These are phyloP conservation scores for Noctuana brunneofusca DNA, from an alignment of 2,888 invertebrate species.

Conservation along the genomic window DNA sequence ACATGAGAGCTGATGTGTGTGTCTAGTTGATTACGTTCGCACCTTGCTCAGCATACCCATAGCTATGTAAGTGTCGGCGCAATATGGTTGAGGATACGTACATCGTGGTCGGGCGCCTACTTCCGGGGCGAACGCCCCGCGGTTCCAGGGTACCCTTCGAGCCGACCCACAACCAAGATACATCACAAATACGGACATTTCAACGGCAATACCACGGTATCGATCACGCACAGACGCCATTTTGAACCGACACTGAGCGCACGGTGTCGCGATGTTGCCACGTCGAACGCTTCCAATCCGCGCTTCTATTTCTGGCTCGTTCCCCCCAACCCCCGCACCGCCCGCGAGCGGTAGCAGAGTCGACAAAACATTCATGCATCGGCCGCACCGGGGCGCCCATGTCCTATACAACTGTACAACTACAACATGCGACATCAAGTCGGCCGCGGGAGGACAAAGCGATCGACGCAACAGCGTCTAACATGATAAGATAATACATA, in stretches of 20 bases:
- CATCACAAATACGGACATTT: constrained; percentile 77
- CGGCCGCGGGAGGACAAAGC: constrained; percentile 49
- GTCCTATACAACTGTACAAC: constrained; percentile 54
- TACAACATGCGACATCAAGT: constrained; percentile 64
- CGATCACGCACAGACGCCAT: constrained; percentile 83
- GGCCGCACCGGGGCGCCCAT: constrained; percentile 47
- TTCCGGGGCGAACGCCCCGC: constrained; percentile 66
- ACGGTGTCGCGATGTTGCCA: constrained; percentile 77
- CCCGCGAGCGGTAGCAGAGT: constrained; percentile 64
- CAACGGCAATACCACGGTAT: constrained; percentile 78
- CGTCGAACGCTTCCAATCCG: constrained; percentile 74
- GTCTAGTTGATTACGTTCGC: constrained; percentile 58
- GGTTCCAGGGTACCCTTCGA: constrained; percentile 72
- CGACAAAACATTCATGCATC: constrained; percentile 66
- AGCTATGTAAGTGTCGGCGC: constrained; percentile 74
- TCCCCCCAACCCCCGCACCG: constrained; percentile 54
- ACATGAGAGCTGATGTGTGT: constrained; percentile 52
- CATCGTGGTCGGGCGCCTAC: constrained; percentile 74
- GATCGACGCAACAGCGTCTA: constrained; percentile 52
- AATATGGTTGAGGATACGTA: constrained; percentile 80
- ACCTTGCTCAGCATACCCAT: constrained; percentile 59
- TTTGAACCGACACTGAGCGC: constrained; percentile 80
- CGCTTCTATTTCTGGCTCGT: constrained; percentile 78
- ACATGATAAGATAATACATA: constrained; percentile 66
- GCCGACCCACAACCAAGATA: constrained; percentile 76